Evolutionary conservation across 2,797 vertebrate genomes (phyloP), one percentile per base, ranked within the genome.

Genomic region (Lophius americanus): DNA sequence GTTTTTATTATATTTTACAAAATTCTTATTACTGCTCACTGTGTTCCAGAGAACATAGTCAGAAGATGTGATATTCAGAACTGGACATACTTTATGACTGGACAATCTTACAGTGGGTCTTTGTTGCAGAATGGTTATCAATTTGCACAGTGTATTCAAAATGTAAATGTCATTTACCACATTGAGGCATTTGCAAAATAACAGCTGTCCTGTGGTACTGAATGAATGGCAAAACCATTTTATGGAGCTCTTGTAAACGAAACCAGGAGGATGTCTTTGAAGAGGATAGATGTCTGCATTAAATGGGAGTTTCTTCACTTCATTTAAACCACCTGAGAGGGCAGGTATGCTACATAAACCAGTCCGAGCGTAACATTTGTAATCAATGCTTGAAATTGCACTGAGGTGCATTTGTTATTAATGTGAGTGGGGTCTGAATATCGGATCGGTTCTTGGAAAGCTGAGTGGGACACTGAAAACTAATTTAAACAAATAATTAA

Each of bases 101-200:
- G 57, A 38, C 60, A 49, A 55, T 60, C 48, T 8, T 23, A 23
- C 61, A 80, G 54, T 60, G 54, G 69, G n/a, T 38, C 75, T 75
- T 76, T 85, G 74, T 79, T 63, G 64, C 70, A 46, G 37, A 51
- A 60, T 55, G 71, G 68, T 53, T 64, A 73, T 58, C 47, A 44
- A 32, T 75, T 79, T 79, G 64, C 60, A 61, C 33, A 47, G 51
- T 67, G 14, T 57, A 75, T 75, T 69, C 72, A 81, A 87, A 75
- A 83, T 82, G 56, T 83, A 79, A 77, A 83, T 57, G 35, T 35
- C 57, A 66, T 70, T 57, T 44, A 52, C 86, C 87, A 66, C 85
- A 85, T 3, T 90, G 89, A 90, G 85, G 86, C 76, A 89, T 75
- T 85, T 88, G 87, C 87, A 85, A 87, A 86, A 71, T 73, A 74